A percentile compares a stretch with the other conserved stretches of the same genome.
phyloP scores from a whole-genome alignment of 2,888 invertebrate species.

The Hydraecia micacea region DNA sequence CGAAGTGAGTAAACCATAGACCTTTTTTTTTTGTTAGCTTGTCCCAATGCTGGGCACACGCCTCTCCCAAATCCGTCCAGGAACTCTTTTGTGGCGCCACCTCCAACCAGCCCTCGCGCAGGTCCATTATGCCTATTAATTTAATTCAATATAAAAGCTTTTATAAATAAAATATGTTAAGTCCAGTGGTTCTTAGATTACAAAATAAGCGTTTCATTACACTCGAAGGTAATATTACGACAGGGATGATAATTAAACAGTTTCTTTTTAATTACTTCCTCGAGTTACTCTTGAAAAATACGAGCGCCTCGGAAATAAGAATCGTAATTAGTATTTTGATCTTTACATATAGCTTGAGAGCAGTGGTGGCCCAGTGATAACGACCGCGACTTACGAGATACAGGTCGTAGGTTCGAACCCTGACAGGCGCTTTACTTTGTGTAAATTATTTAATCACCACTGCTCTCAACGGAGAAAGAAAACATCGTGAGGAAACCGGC shows the following conservation, averaged over 20 bases:
- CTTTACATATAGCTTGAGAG: slow-evolving; percentile 3
- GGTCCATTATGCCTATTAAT: not conserved
- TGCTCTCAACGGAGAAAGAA: too few relatives aligned
- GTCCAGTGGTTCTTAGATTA: slow-evolving; percentile 15
- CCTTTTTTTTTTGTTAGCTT: not conserved
- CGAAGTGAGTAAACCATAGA: too few relatives aligned
- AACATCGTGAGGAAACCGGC: too few relatives aligned
- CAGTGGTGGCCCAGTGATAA: too few relatives aligned
- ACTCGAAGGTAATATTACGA: slow-evolving; percentile 32
- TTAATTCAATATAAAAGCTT: not conserved
- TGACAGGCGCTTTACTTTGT: too few relatives aligned
- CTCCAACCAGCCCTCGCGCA: not conserved
- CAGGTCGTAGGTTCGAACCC: too few relatives aligned
- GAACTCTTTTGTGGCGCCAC: not conserved
- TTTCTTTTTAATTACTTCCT: slow-evolving; percentile 52
- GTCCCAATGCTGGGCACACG: not conserved
- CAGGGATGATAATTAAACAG: slow-evolving; percentile 44
- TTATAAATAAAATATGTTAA: not conserved
- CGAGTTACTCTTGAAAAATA: slow-evolving; percentile 22
- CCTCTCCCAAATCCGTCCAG: not conserved
- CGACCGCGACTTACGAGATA: too few relatives aligned
- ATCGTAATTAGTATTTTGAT: slow-evolving; percentile 51
- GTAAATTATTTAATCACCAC: too few relatives aligned
- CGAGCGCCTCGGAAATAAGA: slow-evolving; percentile 25
- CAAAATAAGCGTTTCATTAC: slow-evolving; percentile 39